Conservation (phyloP, 2,888 invertebrate genomes). For the Oligia fasciuncula region DNA sequence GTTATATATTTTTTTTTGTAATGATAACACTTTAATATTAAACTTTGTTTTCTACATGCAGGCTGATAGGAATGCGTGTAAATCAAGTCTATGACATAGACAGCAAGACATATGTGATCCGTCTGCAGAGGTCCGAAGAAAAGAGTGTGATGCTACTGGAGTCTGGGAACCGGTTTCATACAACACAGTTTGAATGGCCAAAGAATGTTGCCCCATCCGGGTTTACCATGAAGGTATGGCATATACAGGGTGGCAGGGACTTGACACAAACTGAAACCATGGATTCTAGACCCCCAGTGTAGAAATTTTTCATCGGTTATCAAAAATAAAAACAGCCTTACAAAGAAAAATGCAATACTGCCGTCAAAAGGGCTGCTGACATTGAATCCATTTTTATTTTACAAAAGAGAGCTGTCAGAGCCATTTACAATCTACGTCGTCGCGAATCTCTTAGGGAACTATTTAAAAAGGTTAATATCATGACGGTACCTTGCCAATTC, state of each 20-base stretch:
- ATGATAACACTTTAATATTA: background rate
- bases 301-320: background rate
- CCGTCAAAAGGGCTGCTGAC: no score
- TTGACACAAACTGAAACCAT: background rate
- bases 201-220: slow-evolving; percentile 98
- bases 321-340: background rate
- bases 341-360: background rate
- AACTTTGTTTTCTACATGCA: slow-evolving; percentile 74
- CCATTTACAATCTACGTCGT: no score
- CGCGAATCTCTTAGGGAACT: no score
- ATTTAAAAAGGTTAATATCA: no score
- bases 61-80: slow-evolving; percentile 97
- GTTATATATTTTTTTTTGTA: background rate
- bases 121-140: slow-evolving; percentile 95
- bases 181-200: slow-evolving; percentile 99
- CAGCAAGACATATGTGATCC: slow-evolving; percentile 98
- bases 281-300: background rate
- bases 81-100: slow-evolving; percentile 99
- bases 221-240: slow-evolving; percentile 98
- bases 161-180: slow-evolving; percentile 98
- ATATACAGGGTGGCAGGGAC: background rate
- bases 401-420: no score
- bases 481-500: no score
- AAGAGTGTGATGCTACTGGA: slow-evolving; percentile 97
- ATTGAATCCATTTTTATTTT: no score